Evolutionary conservation across 2,888 invertebrate genomes (phyloP).

Genomic region (Hymenopus coronatus): DNA sequence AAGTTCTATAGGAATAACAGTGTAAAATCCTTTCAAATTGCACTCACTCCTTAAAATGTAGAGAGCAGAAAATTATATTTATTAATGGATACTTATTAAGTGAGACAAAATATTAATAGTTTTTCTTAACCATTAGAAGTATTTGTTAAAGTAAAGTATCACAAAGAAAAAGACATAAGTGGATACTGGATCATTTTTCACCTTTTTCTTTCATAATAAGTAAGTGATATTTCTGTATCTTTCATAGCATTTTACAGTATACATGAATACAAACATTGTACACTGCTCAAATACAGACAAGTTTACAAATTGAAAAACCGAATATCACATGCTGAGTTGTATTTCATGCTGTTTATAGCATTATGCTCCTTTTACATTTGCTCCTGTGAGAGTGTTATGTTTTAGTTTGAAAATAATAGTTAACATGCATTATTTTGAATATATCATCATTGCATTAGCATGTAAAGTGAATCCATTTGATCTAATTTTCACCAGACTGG

Average conservation of each 20-base stretch:
- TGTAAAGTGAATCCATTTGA: neutral
- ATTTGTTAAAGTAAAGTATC: neutral
- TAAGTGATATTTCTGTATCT: neutral
- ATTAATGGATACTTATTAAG: too few relatives aligned
- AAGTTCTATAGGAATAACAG: too few relatives aligned
- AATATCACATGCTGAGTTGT: neutral
- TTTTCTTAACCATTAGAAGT: too few relatives aligned
- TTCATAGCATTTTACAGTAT: neutral
- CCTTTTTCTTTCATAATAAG: neutral
- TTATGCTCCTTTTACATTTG: neutral
- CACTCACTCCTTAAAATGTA: too few relatives aligned
- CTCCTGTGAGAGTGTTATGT: neutral
- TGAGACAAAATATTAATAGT: too few relatives aligned
- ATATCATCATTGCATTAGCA: neutral
- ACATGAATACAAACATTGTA: neutral
- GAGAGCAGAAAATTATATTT: too few relatives aligned
- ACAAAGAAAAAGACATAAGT: neutral
- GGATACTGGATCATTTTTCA: neutral
- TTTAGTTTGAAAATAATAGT: neutral
- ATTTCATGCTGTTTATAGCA: neutral
- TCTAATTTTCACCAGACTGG: neutral
- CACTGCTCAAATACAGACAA: neutral
- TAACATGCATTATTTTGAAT: neutral
- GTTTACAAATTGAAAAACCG: neutral
- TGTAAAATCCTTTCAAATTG: too few relatives aligned